phyloP scores from a whole-genome alignment of 2,113 vertebrate genomes.

The Epinephelus fuscoguttatus region DNA sequence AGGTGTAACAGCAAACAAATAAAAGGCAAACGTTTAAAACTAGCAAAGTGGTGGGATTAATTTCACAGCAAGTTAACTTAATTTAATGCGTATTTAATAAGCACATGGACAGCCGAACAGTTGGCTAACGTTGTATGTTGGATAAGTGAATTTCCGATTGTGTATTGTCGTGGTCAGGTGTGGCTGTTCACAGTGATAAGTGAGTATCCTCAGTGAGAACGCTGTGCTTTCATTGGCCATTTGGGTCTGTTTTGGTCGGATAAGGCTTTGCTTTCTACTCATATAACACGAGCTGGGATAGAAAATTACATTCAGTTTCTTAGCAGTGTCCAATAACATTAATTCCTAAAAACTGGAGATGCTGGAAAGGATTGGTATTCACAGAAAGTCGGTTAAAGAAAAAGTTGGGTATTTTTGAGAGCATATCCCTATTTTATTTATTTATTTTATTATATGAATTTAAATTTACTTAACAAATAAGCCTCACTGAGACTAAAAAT shows the following conservation, averaged over 20 bases:
- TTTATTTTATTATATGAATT: no score
- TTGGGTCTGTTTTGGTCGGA: constrained; percentile 2
- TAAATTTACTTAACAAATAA: no score
- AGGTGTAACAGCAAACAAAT: background rate
- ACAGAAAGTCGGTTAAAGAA: background rate
- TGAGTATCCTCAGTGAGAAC: background rate
- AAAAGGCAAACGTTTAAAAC: background rate
- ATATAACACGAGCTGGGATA: background rate
- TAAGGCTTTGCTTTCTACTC: background rate
- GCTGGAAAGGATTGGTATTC: background rate
- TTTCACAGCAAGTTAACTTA: background rate
- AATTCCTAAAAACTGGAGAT: no score
- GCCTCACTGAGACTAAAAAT: no score
- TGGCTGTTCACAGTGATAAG: background rate
- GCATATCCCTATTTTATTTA: no score
- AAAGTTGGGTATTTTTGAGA: no score
- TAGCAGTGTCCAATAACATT: background rate
- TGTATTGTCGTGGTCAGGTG: background rate
- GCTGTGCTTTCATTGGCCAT: background rate
- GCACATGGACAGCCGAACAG: background rate
- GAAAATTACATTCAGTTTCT: background rate
- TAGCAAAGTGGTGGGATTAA: background rate
- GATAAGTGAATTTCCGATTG: background rate
- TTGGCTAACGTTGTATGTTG: background rate
- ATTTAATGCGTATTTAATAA: background rate